Conservation (phyloP, 2,113 vertebrate genomes). For the Spea bombifrons region DNA sequence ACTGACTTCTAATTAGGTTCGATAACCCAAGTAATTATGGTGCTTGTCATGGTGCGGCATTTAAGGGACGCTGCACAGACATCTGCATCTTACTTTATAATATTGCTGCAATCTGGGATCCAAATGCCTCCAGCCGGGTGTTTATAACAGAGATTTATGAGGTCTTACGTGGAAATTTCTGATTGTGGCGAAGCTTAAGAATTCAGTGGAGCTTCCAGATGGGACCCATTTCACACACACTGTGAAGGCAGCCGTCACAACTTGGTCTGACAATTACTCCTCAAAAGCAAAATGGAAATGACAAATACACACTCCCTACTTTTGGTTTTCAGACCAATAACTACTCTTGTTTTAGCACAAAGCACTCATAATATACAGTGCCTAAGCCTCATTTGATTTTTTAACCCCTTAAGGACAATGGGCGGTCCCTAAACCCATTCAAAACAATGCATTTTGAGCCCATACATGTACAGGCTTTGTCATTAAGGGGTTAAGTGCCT, state of each 20-base stretch:
- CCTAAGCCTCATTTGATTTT: too few relatives aligned
- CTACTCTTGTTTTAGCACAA: not conserved
- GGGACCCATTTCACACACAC: constrained; percentile 31
- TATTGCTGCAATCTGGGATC: constrained; percentile 30
- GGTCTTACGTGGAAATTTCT: not conserved
- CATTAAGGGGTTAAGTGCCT: too few relatives aligned
- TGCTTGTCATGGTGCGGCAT: not conserved
- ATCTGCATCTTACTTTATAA: constrained; percentile 30
- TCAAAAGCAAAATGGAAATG: constrained; percentile 32
- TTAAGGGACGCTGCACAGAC: constrained; percentile 4
- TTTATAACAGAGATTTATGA: constrained; percentile 33
- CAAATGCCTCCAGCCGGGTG: constrained; percentile 25
- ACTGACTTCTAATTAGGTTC: not conserved
- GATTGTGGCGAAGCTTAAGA: constrained; percentile 21
- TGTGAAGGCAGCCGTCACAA: constrained; percentile 10
- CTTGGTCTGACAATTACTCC: constrained; percentile 20
- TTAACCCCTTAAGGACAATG: too few relatives aligned
- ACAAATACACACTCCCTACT: not conserved
- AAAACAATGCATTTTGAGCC: too few relatives aligned
- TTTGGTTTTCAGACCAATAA: constrained; percentile 2
- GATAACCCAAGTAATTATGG: constrained; percentile 13
- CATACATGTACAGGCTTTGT: too few relatives aligned
- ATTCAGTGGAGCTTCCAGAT: constrained; percentile 30
- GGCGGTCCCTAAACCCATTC: too few relatives aligned
- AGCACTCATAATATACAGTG: too few relatives aligned